Conservation (phyloP, 2,113 vertebrate species). For the Abramis brama region DNA sequence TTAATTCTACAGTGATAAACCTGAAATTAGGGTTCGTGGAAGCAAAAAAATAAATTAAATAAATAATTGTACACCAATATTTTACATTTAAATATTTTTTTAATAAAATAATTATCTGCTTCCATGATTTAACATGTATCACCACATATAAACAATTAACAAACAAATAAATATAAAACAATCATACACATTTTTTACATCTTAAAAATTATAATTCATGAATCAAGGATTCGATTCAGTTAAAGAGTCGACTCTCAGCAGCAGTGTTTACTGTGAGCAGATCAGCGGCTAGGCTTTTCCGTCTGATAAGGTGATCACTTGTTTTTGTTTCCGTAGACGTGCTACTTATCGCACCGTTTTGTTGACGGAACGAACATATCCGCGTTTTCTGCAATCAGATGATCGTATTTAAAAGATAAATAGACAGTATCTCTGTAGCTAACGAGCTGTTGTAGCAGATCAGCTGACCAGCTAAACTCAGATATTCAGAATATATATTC, state of each 20-base stretch:
- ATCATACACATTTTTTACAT: neutral
- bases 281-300: conserved; percentile 25
- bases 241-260: conserved; percentile 42
- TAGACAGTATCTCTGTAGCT: neutral
- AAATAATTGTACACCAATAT: too few species aligned
- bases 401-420: neutral
- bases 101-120: neutral
- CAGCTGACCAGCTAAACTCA: conserved; percentile 20
- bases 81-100: neutral
- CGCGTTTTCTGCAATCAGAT: neutral
- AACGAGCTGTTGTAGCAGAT: conserved; percentile 36
- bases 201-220: neutral
- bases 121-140: neutral
- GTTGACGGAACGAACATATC: neutral
- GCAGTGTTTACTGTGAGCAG: conserved; percentile 54
- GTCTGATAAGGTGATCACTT: conserved; percentile 44
- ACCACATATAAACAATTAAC: neutral
- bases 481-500: neutral
- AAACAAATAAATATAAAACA: neutral
- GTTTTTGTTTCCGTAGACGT: neutral
- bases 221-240: conserved; percentile 18
- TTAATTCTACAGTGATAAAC: too few species aligned
- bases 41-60: too few species aligned
- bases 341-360: neutral
- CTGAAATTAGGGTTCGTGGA: too few species aligned